A percentile compares a stretch with the other conserved stretches of the same genome.
Conservation (phyloP, 2,888 invertebrate species). For the Dasypogon diadema region DNA sequence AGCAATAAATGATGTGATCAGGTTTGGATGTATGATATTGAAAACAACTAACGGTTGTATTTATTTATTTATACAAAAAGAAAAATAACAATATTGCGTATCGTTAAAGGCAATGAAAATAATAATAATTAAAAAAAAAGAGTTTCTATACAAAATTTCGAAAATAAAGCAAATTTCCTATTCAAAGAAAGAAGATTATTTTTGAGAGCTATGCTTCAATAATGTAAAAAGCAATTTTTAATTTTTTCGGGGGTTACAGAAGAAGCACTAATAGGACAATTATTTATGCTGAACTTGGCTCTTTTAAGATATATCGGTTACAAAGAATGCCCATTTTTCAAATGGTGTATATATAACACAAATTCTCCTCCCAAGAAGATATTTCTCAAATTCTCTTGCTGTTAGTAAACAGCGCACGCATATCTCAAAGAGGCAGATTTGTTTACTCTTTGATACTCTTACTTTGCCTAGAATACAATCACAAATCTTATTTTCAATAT, state of each 20-base stretch:
- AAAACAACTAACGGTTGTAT: not conserved
- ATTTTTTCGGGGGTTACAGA: not conserved
- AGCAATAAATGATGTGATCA: too few species aligned
- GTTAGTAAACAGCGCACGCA: not conserved
- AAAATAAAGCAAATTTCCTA: not conserved
- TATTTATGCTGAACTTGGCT: not conserved
- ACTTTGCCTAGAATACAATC: not conserved
- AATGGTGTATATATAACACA: not conserved
- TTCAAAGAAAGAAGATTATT: not conserved
- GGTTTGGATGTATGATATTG: too few species aligned
- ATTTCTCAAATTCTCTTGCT: not conserved
- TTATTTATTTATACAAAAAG: constrained; percentile 9
- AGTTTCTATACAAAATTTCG: not conserved
- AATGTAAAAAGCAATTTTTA: not conserved
- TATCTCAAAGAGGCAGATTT: not conserved
- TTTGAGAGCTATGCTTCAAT: not conserved
- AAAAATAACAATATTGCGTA: constrained; percentile 5
- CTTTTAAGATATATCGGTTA: not conserved
- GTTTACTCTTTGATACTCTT: not conserved
- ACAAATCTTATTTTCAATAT: constrained; percentile 12
- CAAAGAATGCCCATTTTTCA: not conserved
- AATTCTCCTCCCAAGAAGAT: not conserved
- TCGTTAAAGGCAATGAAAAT: not conserved
- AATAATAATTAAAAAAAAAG: not conserved
- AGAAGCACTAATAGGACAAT: not conserved